phyloP scores from a whole-genome alignment of 2,113 vertebrate species.

The Clarias batrachus region DNA sequence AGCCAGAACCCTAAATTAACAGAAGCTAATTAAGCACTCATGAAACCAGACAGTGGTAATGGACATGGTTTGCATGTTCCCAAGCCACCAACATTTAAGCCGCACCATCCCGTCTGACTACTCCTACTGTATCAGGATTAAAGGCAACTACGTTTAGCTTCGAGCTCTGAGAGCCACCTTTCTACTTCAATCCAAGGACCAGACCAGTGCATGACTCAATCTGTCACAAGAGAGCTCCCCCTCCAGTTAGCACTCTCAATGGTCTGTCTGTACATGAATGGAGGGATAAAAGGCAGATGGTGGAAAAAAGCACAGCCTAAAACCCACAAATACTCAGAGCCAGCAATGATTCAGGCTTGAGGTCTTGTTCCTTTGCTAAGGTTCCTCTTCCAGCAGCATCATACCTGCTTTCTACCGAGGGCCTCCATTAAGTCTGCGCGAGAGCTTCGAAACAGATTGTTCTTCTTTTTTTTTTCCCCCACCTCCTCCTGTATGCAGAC shows the following conservation, averaged over 20 bases:
- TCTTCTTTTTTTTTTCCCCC: slow-evolving; percentile 61
- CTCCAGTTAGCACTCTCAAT: slow-evolving; percentile 37
- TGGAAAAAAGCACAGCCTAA: slow-evolving; percentile 34
- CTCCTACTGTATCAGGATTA: slow-evolving; percentile 17
- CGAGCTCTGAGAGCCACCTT: slow-evolving; percentile 1
- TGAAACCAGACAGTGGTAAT: slow-evolving; percentile 34
- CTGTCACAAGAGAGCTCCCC: slow-evolving; percentile 29
- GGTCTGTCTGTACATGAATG: slow-evolving; percentile 37
- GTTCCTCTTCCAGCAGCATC: slow-evolving; percentile 62
- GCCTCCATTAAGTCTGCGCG: slow-evolving; percentile 70
- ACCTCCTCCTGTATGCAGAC: slow-evolving; percentile 69
- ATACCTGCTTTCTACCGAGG: slow-evolving; percentile 79
- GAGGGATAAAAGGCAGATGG: slow-evolving; percentile 53
- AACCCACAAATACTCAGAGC: slow-evolving; percentile 49
- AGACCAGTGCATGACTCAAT: slow-evolving; percentile 35
- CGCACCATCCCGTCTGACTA: neutral
- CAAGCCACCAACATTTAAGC: slow-evolving; percentile 11
- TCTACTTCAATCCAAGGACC: slow-evolving; percentile 34
- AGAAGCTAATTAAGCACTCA: slow-evolving; percentile 18
- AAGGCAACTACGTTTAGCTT: slow-evolving; percentile 27
- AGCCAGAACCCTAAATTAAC: neutral
- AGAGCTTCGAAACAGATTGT: slow-evolving; percentile 69
- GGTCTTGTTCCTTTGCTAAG: slow-evolving; percentile 51
- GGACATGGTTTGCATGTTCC: slow-evolving; percentile 11
- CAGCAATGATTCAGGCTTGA: slow-evolving; percentile 39